Evolutionary conservation across 1,140 invertebrate species (phyloP).

Genomic region (Thaumetopoea pityocampa): DNA sequence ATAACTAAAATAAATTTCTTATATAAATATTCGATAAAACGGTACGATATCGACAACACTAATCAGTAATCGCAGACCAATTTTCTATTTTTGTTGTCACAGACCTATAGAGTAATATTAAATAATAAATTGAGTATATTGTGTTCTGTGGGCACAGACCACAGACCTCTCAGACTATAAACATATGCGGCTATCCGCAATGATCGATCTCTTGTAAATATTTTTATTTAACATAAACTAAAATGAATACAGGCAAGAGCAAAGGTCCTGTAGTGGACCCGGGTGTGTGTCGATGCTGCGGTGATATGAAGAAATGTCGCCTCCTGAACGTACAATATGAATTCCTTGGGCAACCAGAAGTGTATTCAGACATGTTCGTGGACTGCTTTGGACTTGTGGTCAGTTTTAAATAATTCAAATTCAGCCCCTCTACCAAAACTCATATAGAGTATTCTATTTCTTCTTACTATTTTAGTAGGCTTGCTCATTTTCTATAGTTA

Average conservation of each 20-base stretch:
- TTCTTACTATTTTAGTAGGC: too few relatives aligned
- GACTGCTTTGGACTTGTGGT: conserved; percentile 61
- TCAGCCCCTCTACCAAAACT: not conserved
- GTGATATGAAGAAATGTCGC: conserved; percentile 52
- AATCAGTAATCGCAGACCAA: too few relatives aligned
- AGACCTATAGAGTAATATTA: too few relatives aligned
- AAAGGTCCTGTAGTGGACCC: conserved; percentile 53
- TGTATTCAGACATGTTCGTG: conserved; percentile 59
- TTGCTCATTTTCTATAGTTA: too few relatives aligned
- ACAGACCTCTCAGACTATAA: too few relatives aligned
- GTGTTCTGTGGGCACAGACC: too few relatives aligned
- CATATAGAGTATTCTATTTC: not conserved
- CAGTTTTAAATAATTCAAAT: conserved; percentile 15
- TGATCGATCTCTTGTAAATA: not conserved
- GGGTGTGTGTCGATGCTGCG: conserved; percentile 54
- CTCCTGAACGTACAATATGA: conserved; percentile 55
- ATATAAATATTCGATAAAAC: too few relatives aligned
- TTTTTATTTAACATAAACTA: not conserved
- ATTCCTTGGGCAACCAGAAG: conserved; percentile 49
- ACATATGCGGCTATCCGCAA: too few relatives aligned
- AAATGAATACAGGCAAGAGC: conserved; percentile 22
- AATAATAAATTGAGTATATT: too few relatives aligned
- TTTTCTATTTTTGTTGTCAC: too few relatives aligned
- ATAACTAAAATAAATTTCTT: too few relatives aligned
- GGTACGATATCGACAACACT: too few relatives aligned